These are phyloP conservation scores for Agelastica alni DNA, from an alignment of 2,888 invertebrate genomes.

Conservation along the genomic window DNA sequence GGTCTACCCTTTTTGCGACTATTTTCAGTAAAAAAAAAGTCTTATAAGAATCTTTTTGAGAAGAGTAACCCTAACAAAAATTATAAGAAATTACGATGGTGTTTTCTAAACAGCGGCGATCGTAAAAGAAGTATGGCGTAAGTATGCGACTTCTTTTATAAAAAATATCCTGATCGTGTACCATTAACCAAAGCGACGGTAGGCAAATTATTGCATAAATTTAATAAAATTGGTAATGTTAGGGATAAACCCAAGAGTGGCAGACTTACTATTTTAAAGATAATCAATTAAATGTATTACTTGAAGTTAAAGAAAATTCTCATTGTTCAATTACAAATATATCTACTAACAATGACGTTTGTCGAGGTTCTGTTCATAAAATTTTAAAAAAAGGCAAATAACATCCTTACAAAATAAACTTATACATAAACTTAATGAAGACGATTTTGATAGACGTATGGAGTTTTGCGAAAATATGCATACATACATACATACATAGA, in stretches of 20 bases:
- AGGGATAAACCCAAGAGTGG: background rate
- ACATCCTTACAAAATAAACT: too few relatives aligned
- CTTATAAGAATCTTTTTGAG: conserved; percentile 16
- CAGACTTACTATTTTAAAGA: too few relatives aligned
- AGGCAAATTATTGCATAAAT: background rate
- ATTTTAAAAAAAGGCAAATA: too few relatives aligned
- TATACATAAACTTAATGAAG: too few relatives aligned
- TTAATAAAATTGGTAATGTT: background rate
- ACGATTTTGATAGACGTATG: background rate
- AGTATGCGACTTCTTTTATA: too few relatives aligned
- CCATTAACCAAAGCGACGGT: background rate
- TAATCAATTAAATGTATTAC: too few relatives aligned
- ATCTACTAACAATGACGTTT: background rate
- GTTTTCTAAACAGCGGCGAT: background rate
- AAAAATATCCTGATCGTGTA: background rate
- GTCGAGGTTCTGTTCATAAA: too few relatives aligned
- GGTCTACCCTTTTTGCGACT: too few relatives aligned
- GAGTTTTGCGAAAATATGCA: background rate
- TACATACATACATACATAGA: too few relatives aligned
- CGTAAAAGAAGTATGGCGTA: background rate
- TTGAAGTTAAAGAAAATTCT: too few relatives aligned
- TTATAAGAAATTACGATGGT: background rate
- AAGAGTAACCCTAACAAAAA: background rate
- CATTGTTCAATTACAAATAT: too few relatives aligned
- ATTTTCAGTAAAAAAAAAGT: too few relatives aligned